Evolutionary conservation across 2,113 vertebrate genomes (phyloP).

Genomic region (Elgaria multicarinata): DNA sequence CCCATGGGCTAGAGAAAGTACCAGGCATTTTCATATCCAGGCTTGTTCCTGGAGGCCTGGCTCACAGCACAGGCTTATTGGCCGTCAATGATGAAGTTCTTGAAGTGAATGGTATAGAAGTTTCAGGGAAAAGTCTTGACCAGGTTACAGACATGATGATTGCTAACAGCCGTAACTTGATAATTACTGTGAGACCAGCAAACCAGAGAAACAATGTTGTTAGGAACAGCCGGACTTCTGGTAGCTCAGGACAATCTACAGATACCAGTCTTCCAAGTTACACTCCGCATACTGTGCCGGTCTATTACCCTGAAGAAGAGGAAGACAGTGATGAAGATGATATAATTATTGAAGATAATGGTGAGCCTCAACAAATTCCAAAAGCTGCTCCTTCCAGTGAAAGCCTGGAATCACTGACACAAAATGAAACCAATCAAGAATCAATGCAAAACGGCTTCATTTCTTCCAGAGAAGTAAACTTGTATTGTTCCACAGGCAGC

Average conservation of each 20-base stretch:
- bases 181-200: conserved; percentile 95
- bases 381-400: conserved; percentile 67
- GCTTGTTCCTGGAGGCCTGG: conserved; percentile 93
- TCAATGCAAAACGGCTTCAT: conserved; percentile 86
- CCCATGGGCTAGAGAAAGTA: conserved; percentile 94
- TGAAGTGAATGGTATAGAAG: conserved; percentile 97
- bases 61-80: conserved; percentile 93
- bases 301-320: conserved; percentile 82
- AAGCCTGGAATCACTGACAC: conserved; percentile 82
- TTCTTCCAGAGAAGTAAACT: conserved; percentile 72
- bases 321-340: conserved; percentile 93
- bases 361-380: conserved; percentile 79
- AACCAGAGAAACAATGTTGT: conserved; percentile 97
- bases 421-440: conserved; percentile 85
- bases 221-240: conserved; percentile 87
- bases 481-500: conserved; percentile 66
- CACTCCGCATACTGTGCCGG: conserved; percentile 80
- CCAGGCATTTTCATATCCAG: conserved; percentile 93
- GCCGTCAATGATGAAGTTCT: conserved; percentile 97
- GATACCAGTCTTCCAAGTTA: conserved; percentile 88
- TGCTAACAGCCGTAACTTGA: conserved; percentile 97
- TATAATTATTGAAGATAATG: conserved; percentile 87
- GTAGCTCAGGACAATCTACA: conserved; percentile 92
- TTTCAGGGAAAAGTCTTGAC: conserved; percentile 94
- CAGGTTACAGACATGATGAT: conserved; percentile 99